Evolutionary conservation across 1,140 invertebrate species (phyloP), one percentile per base, ranked within the genome.

Genomic region (Aphaenogaster rudis): DNA sequence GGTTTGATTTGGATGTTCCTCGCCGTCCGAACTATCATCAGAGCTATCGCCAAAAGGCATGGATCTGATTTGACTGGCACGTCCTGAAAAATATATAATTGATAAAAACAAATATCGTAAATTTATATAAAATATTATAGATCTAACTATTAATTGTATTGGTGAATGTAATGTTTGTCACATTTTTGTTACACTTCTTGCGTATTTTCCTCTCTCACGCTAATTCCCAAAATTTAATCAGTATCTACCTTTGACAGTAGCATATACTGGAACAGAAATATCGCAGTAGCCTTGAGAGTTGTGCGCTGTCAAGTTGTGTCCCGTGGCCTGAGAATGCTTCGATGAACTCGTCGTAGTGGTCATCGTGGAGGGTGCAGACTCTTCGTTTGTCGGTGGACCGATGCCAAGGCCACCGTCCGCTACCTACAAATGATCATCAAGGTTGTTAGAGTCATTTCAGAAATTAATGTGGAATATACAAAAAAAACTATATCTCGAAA

Each of bases 1-100:
- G 0, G 94, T 94, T 86, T 95, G 94, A 90, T 95, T 96, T 4
- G 94, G 94, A 80, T 96, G 95, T 54, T 98, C 97, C 94, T 99
- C 98, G 21, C 98, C 98, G 93, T 99, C 98, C 61, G 98, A 98
- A 5, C 98, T 99, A 88, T 99, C 98, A 93, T 99, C 98, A 1
- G 98, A 98, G n/a, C 98, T 99, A 90, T 99, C 98, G 3, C 98
- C 98, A 93, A 99, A 99, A 13, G 99, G 98, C 96, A 99, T 98
- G 11, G 98, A 99, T 88, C 98, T 96, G 89, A 99, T 99, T 96
- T 99, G 98, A 94, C 98, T 99, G 63, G 98, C 98, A 93, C 98
- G 97, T 71, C 95, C 97, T 98, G 90, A 94, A 93, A 78, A 67
- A 39, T 66, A 42, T 42, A 66, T n/a, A 17, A 88, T 17, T 6